phyloP scores from a whole-genome alignment of 2,113 vertebrate genomes.

The Hippocampus barbouri region DNA sequence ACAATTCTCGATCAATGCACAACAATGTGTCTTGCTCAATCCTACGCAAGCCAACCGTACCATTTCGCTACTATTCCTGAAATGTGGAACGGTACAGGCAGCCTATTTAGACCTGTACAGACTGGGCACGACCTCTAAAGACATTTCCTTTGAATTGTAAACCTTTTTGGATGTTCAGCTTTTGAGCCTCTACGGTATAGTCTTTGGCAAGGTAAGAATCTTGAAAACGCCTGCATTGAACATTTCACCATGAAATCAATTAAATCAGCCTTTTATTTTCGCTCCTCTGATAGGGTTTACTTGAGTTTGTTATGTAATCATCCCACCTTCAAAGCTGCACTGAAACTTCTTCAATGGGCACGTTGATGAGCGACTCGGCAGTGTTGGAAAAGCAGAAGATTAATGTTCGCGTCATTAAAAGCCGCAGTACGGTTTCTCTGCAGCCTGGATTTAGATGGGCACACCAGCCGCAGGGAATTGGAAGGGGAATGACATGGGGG shows the following conservation, averaged over 20 bases:
- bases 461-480: constrained; percentile 22
- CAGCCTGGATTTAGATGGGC: constrained; percentile 45
- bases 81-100: background rate
- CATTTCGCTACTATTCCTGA: background rate
- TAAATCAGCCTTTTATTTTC: background rate
- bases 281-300: no score
- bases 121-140: background rate
- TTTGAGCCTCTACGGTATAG: background rate
- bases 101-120: background rate
- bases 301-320: background rate
- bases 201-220: background rate
- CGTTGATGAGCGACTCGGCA: constrained; percentile 1
- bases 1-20: background rate
- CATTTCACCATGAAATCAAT: background rate
- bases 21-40: background rate
- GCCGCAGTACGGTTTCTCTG: constrained; percentile 30
- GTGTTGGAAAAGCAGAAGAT: constrained; percentile 40
- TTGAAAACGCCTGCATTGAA: background rate
- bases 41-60: background rate
- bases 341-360: background rate
- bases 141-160: background rate
- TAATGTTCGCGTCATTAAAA: constrained; percentile 62
- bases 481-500: constrained; percentile 18
- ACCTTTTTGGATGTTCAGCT: background rate
- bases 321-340: background rate